phyloP scores from a whole-genome alignment of 2,113 vertebrate genomes.

The Tapirus terrestris region DNA sequence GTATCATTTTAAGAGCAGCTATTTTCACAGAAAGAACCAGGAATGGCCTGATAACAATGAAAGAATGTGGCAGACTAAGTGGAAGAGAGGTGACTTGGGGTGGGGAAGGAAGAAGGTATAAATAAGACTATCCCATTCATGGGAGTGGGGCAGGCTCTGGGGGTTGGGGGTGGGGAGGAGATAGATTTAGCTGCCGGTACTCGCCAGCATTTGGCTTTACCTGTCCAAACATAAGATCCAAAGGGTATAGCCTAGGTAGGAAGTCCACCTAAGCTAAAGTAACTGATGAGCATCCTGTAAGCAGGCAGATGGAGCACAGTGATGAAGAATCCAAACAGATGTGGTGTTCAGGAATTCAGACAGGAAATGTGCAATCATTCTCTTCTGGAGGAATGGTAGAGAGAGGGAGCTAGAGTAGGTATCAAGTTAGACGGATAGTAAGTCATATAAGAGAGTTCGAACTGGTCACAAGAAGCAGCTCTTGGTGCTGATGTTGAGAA shows the following conservation, averaged over 20 bases:
- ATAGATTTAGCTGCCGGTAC: background rate
- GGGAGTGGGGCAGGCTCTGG: background rate
- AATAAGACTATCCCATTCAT: background rate
- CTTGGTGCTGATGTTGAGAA: background rate
- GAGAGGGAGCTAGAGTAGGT: background rate
- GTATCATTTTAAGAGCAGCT: background rate
- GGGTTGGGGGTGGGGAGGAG: background rate
- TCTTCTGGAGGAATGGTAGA: background rate
- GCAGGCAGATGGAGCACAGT: background rate
- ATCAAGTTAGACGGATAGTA: background rate
- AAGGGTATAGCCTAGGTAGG: background rate
- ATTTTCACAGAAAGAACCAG: slow-evolving; percentile 12
- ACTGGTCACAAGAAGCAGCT: background rate
- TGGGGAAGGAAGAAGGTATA: background rate
- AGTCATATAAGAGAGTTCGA: background rate
- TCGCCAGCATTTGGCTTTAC: background rate
- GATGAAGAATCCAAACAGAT: background rate
- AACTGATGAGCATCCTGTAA: background rate
- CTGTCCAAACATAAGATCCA: background rate
- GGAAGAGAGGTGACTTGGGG: background rate
- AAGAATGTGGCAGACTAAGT: background rate
- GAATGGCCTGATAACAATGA: background rate
- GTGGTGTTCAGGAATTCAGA: background rate
- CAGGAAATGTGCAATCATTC: background rate
- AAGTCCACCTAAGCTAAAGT: background rate